Evolutionary conservation across 2,113 vertebrate species (phyloP), one percentile per base, ranked within the genome.

Genomic region (Alaudala cheleensis): DNA sequence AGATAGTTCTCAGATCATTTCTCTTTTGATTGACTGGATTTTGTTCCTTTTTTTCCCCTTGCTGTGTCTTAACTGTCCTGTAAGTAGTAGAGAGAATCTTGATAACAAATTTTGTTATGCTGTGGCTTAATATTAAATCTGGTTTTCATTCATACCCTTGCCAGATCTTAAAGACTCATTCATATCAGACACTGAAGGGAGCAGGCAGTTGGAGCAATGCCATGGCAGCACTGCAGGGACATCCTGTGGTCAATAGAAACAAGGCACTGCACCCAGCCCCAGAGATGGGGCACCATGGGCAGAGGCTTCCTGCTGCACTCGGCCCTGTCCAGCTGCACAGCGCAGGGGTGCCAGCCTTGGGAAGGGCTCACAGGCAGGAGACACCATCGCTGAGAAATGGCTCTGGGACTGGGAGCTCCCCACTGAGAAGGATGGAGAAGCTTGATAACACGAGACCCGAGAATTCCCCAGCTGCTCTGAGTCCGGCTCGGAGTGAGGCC

Each of bases 281-380:
- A 34, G 49, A 37, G 14, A 13, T 6, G 5, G 49, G 15, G 23
- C 64, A 31, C 5, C 6, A 26, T 5, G 10, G 6, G 10, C 47
- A 53, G n/a, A 51, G 25, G 37, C 24, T 53, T 51, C 51, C 57
- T 22, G 4, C 67, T 28, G 53, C 5, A 10, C 37, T 28, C 45
- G 2, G 2, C 22, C 29, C 57, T 50, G 62, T 24, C 22, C 22
- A 29, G 66, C 25, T 28, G 34, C 25, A 12, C 31, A n/a, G 44
- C 9, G 4, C 45, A 60, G n/a, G 9, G 15, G 4, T 19, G 15
- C 44, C 61, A 65, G 42, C 50, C 47, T n/a, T 7, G 8, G 83
- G n/a, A 74, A 20, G 10, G 0, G 1, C 54, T 64, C 13, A 3
- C 23, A 1, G 33, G 33, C 2, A 1, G 16, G 56, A 54, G 8